Base-by-base conservation (phyloP, 2,113 vertebrate genomes). In the Phocoena phocoena region DNA sequence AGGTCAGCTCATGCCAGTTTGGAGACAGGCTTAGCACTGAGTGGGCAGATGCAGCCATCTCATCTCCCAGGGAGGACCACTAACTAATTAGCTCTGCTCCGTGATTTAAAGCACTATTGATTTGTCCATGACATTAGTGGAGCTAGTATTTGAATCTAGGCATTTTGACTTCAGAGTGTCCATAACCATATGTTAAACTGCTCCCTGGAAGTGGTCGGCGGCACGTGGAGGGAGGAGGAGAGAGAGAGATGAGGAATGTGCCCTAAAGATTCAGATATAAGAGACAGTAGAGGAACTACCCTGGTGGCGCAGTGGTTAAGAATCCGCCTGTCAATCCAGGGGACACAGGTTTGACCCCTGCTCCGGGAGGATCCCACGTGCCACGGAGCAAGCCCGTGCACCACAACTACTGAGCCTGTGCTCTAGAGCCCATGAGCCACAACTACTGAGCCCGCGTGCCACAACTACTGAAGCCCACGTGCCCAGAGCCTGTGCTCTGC, bases 91-190 rank as follows among this genome's bases (percentile, higher is more conserved):
- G 11, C 84, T 60, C 50, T 60, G 63, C 76, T 90, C 70, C 10
- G 0, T 67, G 84, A 90, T 60, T 96, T 96, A 90, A 94, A 76
- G 53, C 82, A 41, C 47, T 58, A 88, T 71, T 0, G 23, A 95
- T 76, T 88, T 85, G 28, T 81, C 88, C 9, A 1, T 68, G 76
- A 76, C 85, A 44, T 68, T 90, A 53, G 25, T n/a, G 5, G 41
- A 44, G 14, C 25, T 83, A 14, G 60, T 26, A 36, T 82, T 90
- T 65, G 38, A 91, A 84, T 68, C 55, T 21, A 70, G 44, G 38
- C 58, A 73, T 60, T 82, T 58, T 60, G 76, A 60, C 44, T 80
- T 26, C 15, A 84, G 20, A 83, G 41, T 73, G 47, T 44, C 44
- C 50, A 85, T 89, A 92, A 36, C 47, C 20, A 18, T 20, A 44